Evolutionary conservation across 2,888 invertebrate species (phyloP), one percentile per base, ranked within the genome.

Genomic region (Caenorhabditis uteleia): DNA sequence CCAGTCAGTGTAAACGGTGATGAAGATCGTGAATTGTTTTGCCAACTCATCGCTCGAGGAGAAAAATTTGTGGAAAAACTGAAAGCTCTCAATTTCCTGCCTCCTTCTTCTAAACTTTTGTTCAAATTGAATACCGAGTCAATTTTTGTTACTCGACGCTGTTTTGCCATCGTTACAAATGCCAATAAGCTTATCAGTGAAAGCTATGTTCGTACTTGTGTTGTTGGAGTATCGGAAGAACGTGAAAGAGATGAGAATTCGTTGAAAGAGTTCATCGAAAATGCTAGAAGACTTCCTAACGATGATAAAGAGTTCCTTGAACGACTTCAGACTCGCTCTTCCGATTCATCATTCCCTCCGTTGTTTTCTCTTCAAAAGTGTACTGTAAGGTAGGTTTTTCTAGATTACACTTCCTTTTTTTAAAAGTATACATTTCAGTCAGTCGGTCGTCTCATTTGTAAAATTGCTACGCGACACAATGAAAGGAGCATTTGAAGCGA

Each of bases 101-200:
- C 64, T 14, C 54, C 57, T 10, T 27, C 56, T 2, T 54, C 62
- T 5, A 65, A 64, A 29, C 18, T 64, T 33, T 46, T 71, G 18
- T 58, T 34, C 39, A 26, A 29, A 8, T 29, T 54, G 4, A 45
- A 59, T 26, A 46, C 23, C 16, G 59, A 64, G 20, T 53, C 55
- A 7, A 68, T 77, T 40, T 77, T 77, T 54, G 70, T 77, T 10
- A 68, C 75, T 34, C 61, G 75, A 7, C 71, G 79, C 12, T 80
- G 80, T 43, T 71, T 74, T 29, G 61, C 70, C 7, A 68, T 74
- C 18, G 59, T 80, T 14, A 58, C 66, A 23, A 58, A 55, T 25
- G 77, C 79, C n/a, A 70, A 78, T 21, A 58, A 68, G n/a, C 59
- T 77, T 18, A 70, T 79, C 50, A 59, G 51, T 25, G 60, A 73